Conservation (phyloP, 2,797 vertebrate species). For the Phylloscopus collybita region DNA sequence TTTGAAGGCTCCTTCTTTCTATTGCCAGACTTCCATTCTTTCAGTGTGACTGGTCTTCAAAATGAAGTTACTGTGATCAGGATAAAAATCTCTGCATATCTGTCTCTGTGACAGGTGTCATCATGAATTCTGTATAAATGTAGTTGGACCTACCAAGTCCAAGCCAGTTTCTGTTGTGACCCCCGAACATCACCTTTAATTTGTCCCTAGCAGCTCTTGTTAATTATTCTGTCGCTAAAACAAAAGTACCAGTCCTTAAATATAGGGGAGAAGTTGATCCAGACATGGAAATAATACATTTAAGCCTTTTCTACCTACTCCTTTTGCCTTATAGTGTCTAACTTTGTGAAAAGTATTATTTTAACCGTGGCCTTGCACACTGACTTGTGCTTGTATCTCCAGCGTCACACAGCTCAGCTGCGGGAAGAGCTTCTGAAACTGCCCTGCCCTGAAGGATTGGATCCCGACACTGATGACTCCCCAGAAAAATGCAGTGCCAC, state of each 20-base stretch:
- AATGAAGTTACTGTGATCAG: neutral
- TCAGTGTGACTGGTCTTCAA: neutral
- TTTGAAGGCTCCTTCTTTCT: neutral
- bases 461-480: slow-evolving; percentile 88
- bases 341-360: neutral
- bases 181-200: neutral
- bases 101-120: neutral
- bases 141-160: neutral
- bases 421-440: slow-evolving; percentile 96
- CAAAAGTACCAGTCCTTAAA: neutral
- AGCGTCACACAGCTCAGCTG: slow-evolving; percentile 97
- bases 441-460: slow-evolving; percentile 93
- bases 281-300: neutral
- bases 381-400: neutral
- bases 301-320: neutral
- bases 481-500: slow-evolving; percentile 84
- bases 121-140: neutral
- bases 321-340: neutral
- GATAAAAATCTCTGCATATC: neutral
- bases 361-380: neutral
- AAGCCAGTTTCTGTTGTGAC: neutral
- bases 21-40: neutral
- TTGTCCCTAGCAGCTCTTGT: neutral
- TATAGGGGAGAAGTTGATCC: neutral
- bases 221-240: neutral